A percentile compares a stretch with the other conserved stretches of the same genome.
Evolutionary conservation across 2,113 vertebrate species (phyloP).

Genomic region (Peromyscus polionotus): DNA sequence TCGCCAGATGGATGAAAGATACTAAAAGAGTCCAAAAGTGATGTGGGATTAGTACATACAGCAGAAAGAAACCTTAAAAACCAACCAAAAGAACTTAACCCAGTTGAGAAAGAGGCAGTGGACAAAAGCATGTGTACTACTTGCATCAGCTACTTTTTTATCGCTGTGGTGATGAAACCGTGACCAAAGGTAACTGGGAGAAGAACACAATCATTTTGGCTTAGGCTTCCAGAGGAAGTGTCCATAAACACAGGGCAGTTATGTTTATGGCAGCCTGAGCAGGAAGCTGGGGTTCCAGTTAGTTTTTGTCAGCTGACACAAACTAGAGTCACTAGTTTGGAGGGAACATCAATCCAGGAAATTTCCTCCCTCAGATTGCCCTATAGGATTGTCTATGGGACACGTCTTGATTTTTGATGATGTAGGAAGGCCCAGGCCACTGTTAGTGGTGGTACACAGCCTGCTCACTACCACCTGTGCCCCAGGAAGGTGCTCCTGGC

Average conservation of each 20-base stretch:
- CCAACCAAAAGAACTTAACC: not conserved
- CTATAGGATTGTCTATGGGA: not conserved
- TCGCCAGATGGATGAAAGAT: not conserved
- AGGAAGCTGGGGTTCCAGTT: not conserved
- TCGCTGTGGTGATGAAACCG: not conserved
- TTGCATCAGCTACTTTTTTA: not conserved
- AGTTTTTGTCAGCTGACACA: not conserved
- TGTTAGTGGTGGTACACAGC: not conserved
- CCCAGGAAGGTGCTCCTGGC: not conserved
- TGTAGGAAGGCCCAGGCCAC: not conserved
- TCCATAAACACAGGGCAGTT: not conserved
- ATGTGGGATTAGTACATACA: slow-evolving; percentile 19
- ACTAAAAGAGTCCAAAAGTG: not conserved
- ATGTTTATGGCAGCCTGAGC: not conserved
- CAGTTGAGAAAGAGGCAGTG: not conserved
- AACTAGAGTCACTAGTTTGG: not conserved
- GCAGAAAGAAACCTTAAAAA: not conserved
- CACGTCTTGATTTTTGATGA: not conserved
- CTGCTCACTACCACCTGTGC: not conserved
- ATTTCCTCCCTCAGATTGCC: not conserved
- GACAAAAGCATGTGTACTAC: not conserved
- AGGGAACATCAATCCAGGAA: not conserved
- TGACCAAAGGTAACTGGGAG: not conserved
- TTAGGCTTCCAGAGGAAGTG: not conserved
- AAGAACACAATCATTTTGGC: not conserved